Conservation (phyloP, 37 sponge, comb jelly and placozoan genomes). For the Beroe forskalii region DNA sequence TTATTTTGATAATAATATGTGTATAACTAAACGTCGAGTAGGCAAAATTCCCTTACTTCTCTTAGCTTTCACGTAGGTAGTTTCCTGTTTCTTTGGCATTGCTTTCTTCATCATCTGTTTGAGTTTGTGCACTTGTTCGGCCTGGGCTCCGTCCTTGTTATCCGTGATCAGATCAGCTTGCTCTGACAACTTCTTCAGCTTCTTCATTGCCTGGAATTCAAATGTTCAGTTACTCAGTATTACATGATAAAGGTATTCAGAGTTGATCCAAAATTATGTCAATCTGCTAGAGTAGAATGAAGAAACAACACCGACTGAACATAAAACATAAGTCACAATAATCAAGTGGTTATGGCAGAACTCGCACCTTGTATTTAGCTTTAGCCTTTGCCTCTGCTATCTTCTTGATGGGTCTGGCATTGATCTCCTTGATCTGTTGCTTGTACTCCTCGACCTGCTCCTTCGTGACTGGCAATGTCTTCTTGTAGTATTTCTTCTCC, state of each 20-base stretch:
- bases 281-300: too few species aligned
- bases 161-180: conserved; percentile 67
- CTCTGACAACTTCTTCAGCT: conserved; percentile 81
- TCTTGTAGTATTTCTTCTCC: conserved; percentile 79
- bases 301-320: too few species aligned
- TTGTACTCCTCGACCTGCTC: conserved; percentile 84
- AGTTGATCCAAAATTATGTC: too few species aligned
- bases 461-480: conserved; percentile 87
- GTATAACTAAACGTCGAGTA: too few species aligned
- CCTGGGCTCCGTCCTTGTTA: conserved; percentile 30
- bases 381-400: conserved; percentile 94
- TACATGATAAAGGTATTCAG: too few species aligned
- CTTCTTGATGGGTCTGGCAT: conserved; percentile 95
- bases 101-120: conserved; percentile 65
- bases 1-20: too few species aligned
- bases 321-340: too few species aligned
- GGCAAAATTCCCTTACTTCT: conserved; percentile 70
- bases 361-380: conserved; percentile 74
- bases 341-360: too few species aligned
- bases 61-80: conserved; percentile 94
- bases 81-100: conserved; percentile 72
- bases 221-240: too few species aligned
- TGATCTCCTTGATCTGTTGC: conserved; percentile 79
- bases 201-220: conserved; percentile 81
- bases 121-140: conserved; percentile 58